Evolutionary conservation across 2,888 invertebrate species (phyloP).

Genomic region (Hyposoter dolosus): DNA sequence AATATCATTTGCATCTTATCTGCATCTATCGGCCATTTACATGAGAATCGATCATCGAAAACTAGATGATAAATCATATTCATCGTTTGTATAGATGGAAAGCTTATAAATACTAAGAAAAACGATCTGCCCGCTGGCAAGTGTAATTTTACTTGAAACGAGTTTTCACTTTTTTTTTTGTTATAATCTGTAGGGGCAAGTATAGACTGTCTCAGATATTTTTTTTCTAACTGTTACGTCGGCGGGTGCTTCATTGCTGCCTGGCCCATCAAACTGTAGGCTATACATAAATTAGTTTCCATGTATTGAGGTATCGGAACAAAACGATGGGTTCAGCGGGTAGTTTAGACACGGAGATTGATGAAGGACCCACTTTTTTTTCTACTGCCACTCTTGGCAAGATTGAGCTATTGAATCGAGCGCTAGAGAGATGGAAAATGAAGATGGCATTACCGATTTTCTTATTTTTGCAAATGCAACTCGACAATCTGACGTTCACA

Average conservation of each 20-base stretch:
- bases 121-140: slow-evolving; percentile 51
- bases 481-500: slow-evolving; percentile 74
- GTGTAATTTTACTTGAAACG: slow-evolving; percentile 52
- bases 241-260: slow-evolving; percentile 13
- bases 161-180: slow-evolving; percentile 37
- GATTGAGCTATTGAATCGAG: slow-evolving; percentile 61
- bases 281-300: slow-evolving; percentile 65
- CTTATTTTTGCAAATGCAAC: slow-evolving; percentile 59
- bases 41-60: slow-evolving; percentile 39
- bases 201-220: slow-evolving; percentile 29
- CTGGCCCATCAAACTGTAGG: slow-evolving; percentile 21
- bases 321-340: slow-evolving; percentile 36
- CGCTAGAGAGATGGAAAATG: slow-evolving; percentile 47
- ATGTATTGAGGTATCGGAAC: slow-evolving; percentile 57
- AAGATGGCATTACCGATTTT: slow-evolving; percentile 23
- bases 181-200: slow-evolving; percentile 38
- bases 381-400: slow-evolving; percentile 21
- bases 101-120: slow-evolving; percentile 39
- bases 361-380: slow-evolving; percentile 41
- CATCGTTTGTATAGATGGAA: background rate
- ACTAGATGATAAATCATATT: slow-evolving; percentile 44
- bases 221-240: background rate
- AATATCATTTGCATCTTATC: slow-evolving; percentile 29
- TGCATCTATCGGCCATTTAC: background rate
- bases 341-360: slow-evolving; percentile 58